These are phyloP conservation scores for Dasysyrphus tricinctus DNA, from an alignment of 2,888 invertebrate species.

Conservation along the genomic window DNA sequence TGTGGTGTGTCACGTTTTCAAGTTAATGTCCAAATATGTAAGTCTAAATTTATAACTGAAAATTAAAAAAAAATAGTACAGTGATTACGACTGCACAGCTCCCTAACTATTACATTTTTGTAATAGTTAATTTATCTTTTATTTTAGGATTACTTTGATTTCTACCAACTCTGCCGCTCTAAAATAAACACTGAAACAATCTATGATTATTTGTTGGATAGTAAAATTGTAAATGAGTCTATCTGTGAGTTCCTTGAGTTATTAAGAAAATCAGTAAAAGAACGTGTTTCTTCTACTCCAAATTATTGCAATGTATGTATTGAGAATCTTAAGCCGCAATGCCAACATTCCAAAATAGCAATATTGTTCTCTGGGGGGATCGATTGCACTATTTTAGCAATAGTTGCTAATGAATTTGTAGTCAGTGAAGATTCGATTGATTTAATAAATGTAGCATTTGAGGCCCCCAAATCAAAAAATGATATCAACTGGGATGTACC, in stretches of 20 bases:
- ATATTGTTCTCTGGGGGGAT: conserved; percentile 98
- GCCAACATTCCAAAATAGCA: conserved; percentile 88
- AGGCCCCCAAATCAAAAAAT: conserved; percentile 79
- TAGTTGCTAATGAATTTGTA: conserved; percentile 89
- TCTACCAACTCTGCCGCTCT: conserved; percentile 72
- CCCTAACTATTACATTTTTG: no score
- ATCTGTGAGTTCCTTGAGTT: conserved; percentile 83
- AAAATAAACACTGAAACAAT: conserved; percentile 48
- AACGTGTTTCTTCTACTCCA: conserved; percentile 86
- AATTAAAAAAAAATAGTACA: no score
- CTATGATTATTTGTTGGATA: conserved; percentile 83
- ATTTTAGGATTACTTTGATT: conserved; percentile 77
- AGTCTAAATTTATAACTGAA: no score
- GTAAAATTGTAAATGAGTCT: conserved; percentile 76
- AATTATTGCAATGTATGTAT: conserved; percentile 87
- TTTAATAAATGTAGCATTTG: conserved; percentile 97
- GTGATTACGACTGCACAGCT: no score
- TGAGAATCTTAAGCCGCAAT: conserved; percentile 77
- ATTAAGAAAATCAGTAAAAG: conserved; percentile 86
- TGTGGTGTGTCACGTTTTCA: no score
- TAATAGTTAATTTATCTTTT: conserved; percentile 8
- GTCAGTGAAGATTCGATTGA: conserved; percentile 90
- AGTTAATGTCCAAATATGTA: no score
- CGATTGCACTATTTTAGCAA: conserved; percentile 96
- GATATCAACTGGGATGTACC: conserved; percentile 88